Evolutionary conservation across 2,113 vertebrate genomes (phyloP), one percentile per base, ranked within the genome.

Genomic region (Rhinolophus sinicus): DNA sequence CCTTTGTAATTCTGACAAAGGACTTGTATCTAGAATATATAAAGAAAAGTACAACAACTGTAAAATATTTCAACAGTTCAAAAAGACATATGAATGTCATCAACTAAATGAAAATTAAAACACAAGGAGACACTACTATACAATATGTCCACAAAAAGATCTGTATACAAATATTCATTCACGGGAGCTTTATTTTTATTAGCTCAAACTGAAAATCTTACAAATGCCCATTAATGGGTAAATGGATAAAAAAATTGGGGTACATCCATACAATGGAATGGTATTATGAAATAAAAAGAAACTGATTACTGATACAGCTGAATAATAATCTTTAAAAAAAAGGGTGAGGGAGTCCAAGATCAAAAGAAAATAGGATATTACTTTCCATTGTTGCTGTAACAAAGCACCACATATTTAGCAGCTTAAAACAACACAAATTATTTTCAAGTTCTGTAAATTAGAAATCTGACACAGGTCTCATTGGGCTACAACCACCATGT

Each of bases 81-180:
- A 50, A 54, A 88, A 73, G n/a, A 77, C 38, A 58, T 5, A 86
- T n/a, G 28, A 86, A 75, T 64, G 83, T 78, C 70, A 76, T 47
- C 76, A 77, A 77, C 2, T 3, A 94, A 87, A 94, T 10, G 38
- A 92, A 96, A 44, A 86, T 38, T 73, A 56, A 90, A 83, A 76
- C 16, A 91, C n/a, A 84, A 52, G 50, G 67, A 88, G 5, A 69
- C 19, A 88, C 5, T 64, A 77, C 11, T 12, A 70, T 33, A 70
- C 16, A 54, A 62, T 50, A 90, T 21, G 4, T 26, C 38, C 69
- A 47, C 14, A 65, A n/a, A 69, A 67, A 67, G 62, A 85, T 62
- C 30, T n/a, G 2, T 81, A 44, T 47, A 54, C 35, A 72, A 81
- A 73, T 75, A 80, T 30, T 87, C 62, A 47, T 73, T 73, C 54